These are phyloP conservation scores for Mirza zaza DNA, from an alignment of 2,113 vertebrate genomes.

Conservation along the genomic window DNA sequence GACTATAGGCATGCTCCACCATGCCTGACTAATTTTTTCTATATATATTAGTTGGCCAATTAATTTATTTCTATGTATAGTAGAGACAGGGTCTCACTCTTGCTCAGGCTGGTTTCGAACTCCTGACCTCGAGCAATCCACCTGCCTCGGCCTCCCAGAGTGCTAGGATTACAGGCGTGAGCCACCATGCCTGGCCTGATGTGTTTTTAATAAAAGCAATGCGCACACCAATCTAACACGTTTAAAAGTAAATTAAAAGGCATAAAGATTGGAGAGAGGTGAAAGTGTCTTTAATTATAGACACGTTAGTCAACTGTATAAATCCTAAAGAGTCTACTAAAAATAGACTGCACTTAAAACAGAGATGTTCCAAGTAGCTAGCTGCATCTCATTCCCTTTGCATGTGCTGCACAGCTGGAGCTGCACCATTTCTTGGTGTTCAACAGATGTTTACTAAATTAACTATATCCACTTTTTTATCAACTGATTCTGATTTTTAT, in stretches of 20 bases:
- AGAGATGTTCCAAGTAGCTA: neutral
- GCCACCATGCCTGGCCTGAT: no score
- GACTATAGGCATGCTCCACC: no score
- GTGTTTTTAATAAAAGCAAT: no score
- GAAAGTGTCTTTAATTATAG: neutral
- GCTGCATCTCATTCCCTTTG: neutral
- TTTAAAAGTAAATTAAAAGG: neutral
- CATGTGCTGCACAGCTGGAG: neutral
- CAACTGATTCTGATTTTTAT: neutral
- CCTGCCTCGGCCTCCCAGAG: no score
- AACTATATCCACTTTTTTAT: neutral
- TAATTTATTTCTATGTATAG: no score
- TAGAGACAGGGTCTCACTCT: no score
- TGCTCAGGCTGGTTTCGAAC: no score
- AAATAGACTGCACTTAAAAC: neutral
- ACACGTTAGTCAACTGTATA: neutral
- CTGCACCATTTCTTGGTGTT: neutral
- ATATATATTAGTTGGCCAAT: no score
- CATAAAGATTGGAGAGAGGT: neutral
- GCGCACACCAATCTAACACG: no score
- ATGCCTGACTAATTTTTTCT: no score
- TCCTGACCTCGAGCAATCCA: no score
- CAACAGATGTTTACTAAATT: neutral
- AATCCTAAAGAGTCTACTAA: neutral
- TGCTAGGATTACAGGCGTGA: no score